phyloP scores from a whole-genome alignment of 2,888 invertebrate species.

The Cheilosia vulpina region DNA sequence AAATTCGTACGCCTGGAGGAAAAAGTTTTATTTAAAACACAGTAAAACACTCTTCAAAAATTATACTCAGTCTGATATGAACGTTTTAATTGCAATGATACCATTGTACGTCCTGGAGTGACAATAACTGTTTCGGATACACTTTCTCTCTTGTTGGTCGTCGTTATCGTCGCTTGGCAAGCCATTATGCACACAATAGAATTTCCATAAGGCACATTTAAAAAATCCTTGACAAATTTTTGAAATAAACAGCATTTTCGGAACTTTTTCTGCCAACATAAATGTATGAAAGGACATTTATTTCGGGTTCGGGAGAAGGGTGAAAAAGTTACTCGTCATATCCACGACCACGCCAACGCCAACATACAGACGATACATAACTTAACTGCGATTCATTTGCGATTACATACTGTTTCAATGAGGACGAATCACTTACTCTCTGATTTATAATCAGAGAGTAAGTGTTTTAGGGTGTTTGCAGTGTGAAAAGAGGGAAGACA shows the following conservation, averaged over 20 bases:
- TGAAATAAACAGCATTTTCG: slow-evolving; percentile 54
- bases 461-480: slow-evolving; percentile 46
- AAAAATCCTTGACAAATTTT: slow-evolving; percentile 60
- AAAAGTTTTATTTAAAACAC: slow-evolving; percentile 40
- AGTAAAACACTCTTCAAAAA: slow-evolving; percentile 48
- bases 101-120: slow-evolving; percentile 32
- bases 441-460: slow-evolving; percentile 61
- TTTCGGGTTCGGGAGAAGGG: background rate
- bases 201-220: slow-evolving; percentile 57
- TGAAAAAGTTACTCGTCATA: slow-evolving; percentile 31
- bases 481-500: background rate
- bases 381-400: slow-evolving; percentile 67
- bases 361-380: slow-evolving; percentile 43
- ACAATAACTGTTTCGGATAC: slow-evolving; percentile 40
- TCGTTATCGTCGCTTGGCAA: slow-evolving; percentile 20
- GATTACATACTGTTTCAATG: slow-evolving; percentile 57
- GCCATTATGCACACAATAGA: slow-evolving; percentile 51
- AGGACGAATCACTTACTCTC: slow-evolving; percentile 47
- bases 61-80: slow-evolving; percentile 55
- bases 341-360: slow-evolving; percentile 6
- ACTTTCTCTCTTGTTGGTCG: slow-evolving; percentile 24
- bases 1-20: slow-evolving; percentile 17
- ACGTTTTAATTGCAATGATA: slow-evolving; percentile 46
- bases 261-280: slow-evolving; percentile 35
- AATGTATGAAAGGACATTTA: slow-evolving; percentile 1